Conservation (phyloP, 2,113 vertebrate species). For the Probosciger aterrimus region DNA sequence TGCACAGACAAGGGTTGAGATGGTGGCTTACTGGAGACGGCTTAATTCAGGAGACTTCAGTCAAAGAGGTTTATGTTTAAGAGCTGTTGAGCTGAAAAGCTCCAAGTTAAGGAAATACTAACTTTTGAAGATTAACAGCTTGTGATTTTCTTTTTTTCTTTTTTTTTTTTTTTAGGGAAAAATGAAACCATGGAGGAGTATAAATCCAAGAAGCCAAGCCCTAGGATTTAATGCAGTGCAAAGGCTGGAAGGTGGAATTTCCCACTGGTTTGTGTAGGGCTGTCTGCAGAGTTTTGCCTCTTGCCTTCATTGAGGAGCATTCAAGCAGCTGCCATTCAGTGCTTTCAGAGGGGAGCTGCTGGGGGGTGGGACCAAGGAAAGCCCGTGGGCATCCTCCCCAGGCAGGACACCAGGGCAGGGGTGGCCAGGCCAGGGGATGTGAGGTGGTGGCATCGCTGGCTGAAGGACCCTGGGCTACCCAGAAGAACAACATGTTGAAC, state of each 20-base stretch:
- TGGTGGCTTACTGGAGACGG: slow-evolving; percentile 1
- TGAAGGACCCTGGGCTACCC: not conserved
- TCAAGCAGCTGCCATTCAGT: not conserved
- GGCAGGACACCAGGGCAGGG: not conserved
- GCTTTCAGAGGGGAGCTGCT: not conserved
- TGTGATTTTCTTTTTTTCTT: not conserved
- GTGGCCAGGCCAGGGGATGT: not conserved
- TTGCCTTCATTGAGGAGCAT: not conserved
- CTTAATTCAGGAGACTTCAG: not conserved
- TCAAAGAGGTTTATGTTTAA: slow-evolving; percentile 37
- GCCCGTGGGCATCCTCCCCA: not conserved
- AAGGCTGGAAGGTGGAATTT: slow-evolving; percentile 21
- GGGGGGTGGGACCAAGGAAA: not conserved
- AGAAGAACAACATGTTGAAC: not conserved
- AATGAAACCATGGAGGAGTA: slow-evolving; percentile 48
- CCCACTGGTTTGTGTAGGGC: not conserved
- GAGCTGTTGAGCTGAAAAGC: slow-evolving; percentile 60
- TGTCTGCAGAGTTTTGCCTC: not conserved
- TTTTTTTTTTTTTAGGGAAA: slow-evolving; percentile 6
- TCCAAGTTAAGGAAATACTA: slow-evolving; percentile 34
- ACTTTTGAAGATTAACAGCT: slow-evolving; percentile 64
- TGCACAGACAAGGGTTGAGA: not conserved
- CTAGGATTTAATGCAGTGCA: slow-evolving; percentile 14
- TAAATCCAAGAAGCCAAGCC: slow-evolving; percentile 42
- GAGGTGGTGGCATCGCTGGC: not conserved